Base-by-base conservation (phyloP, 2,797 vertebrate genomes). In the Mastacembelus armatus region DNA sequence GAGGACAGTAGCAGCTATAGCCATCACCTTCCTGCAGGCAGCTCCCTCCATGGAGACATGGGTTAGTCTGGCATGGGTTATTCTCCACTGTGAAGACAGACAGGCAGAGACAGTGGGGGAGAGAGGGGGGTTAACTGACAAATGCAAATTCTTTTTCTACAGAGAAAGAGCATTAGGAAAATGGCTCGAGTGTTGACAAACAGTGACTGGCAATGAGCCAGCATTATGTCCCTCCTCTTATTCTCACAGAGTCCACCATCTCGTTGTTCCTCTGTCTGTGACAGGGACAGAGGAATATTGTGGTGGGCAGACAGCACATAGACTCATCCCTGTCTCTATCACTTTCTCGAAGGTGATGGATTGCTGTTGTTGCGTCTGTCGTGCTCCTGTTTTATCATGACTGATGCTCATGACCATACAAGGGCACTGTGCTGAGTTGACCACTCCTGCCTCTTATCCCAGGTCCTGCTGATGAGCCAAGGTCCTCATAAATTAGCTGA, bases 21-120 rank as follows among this genome's bases (percentile, higher is more conserved):
- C 95, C 73, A 22, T 94, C 92, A 4, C 94, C 95, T 9, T 95
- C 95, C 79, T 94, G 92, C 1, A 91, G 88, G 76, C 96, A 98
- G 66, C 94, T 96, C 35, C 97, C 97, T 1, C 97, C 96, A 0
- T 98, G 97, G 77, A 98, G 92, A 75, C 97, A 99, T 0, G 97
- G 97, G 80, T 96, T 97, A 76, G 89, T 96, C 78, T 94, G 94
- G 40, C 97, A 98, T 1, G 96, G 96, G 59, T 97, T 93, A 0
- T 79, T 73, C 3, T 92, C 91, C 0, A 71, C 96, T 97, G 92
- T 0, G 58, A 74, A 1, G 55, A 52, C 32, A 62, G 10, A 73
- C 5, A 71, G n/a, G 60, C 40, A 2, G 2, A 22, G 18, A 30
- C 4, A 66, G 10, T 24, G 10, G 54, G 9, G 1, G 6, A n/a